Evolutionary conservation across 2,888 invertebrate species (phyloP).

Genomic region (Conistra vaccinii): DNA sequence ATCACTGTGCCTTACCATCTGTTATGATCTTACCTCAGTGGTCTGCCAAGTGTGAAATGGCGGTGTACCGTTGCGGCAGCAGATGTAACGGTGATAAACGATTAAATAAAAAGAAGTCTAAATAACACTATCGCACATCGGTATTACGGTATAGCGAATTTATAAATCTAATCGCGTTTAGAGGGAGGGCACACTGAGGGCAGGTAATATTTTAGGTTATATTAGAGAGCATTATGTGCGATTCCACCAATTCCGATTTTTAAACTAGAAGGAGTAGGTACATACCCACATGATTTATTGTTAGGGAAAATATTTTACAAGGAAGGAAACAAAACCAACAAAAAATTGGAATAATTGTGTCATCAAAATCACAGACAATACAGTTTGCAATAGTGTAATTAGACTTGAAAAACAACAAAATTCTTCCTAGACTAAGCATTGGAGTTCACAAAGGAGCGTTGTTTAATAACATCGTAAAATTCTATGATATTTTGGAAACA

Average conservation of each 20-base stretch:
- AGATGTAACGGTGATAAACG: constrained; percentile 69
- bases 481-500: constrained; percentile 38
- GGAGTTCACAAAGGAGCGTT: constrained; percentile 24
- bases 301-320: background rate
- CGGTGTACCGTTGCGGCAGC: constrained; percentile 68
- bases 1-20: constrained; percentile 56
- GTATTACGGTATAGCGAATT: constrained; percentile 61
- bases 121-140: constrained; percentile 63
- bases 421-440: background rate
- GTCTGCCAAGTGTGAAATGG: constrained; percentile 72
- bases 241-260: background rate
- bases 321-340: background rate
- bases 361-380: too few species aligned
- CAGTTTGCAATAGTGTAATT: background rate
- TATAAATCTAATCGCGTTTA: constrained; percentile 33
- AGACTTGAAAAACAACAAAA: constrained; percentile 5
- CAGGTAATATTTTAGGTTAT: background rate
- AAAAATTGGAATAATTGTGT: too few species aligned
- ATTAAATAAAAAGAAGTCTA: constrained; percentile 67
- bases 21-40: constrained; percentile 60
- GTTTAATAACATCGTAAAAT: constrained; percentile 37
- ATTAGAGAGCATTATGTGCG: background rate
- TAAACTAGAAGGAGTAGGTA: background rate
- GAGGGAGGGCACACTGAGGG: constrained; percentile 7
- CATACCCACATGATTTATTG: too few species aligned